A percentile compares a stretch with the other conserved stretches of the same genome.
Conservation (phyloP, 2,113 vertebrate species). For the Gadus macrocephalus region DNA sequence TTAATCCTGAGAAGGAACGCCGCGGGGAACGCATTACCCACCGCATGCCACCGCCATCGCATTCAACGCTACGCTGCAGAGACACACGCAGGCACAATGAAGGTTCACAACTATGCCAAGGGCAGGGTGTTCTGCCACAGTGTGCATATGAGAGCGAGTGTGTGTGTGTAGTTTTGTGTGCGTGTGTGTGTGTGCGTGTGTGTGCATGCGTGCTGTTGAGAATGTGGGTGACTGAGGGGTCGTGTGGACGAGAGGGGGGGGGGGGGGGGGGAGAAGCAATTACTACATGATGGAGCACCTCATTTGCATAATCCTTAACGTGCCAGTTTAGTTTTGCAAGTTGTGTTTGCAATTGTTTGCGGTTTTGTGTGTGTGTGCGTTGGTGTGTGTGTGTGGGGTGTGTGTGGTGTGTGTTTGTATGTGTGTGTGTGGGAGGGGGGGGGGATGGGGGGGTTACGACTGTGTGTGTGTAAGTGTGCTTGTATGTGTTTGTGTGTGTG, state of each 20-base stretch:
- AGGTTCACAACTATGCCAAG: not conserved
- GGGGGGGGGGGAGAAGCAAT: constrained; percentile 28
- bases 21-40: not conserved
- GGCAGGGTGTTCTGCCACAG: not conserved
- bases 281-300: constrained; percentile 26
- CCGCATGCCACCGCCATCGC: not conserved
- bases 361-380: not conserved
- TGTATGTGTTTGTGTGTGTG: constrained; percentile 11
- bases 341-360: not conserved
- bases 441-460: not conserved
- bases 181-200: too few relatives aligned
- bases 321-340: constrained; percentile 5
- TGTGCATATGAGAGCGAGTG: too few relatives aligned
- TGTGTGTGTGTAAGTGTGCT: not conserved
- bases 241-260: not conserved
- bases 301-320: constrained; percentile 52
- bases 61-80: not conserved
- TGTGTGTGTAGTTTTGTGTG: too few relatives aligned
- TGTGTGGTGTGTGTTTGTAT: constrained; percentile 2
- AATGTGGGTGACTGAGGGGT: not conserved
- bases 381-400: not conserved
- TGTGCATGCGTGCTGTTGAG: too few relatives aligned
- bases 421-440: constrained; percentile 27
- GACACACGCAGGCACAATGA: not conserved
- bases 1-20: not conserved